Conservation (phyloP, 1,140 invertebrate genomes). For the Nebria ingens region DNA sequence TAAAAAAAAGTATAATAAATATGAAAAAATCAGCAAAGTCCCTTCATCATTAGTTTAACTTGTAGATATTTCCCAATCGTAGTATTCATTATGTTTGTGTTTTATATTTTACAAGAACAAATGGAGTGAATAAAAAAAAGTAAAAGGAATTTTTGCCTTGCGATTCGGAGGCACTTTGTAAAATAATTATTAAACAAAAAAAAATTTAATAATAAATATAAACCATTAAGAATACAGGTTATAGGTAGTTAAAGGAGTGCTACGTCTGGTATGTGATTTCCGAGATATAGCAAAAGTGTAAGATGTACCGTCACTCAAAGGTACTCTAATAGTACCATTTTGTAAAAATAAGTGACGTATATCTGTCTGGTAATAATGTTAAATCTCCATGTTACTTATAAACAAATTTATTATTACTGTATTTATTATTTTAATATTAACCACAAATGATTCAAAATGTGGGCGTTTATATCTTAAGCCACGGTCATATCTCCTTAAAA, state of each 20-base stretch:
- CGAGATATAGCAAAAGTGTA: neutral
- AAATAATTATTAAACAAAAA: neutral
- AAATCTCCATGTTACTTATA: slow-evolving; percentile 36
- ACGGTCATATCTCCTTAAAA: neutral
- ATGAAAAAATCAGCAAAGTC: neutral
- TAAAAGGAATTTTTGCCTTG: neutral
- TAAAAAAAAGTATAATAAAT: neutral
- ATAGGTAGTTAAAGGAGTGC: neutral
- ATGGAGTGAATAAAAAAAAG: neutral
- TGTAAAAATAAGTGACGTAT: slow-evolving; percentile 36
- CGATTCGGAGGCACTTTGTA: neutral
- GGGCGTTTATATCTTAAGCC: neutral
- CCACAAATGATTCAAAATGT: slow-evolving; percentile 7
- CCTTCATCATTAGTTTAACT: neutral
- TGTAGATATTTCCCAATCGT: slow-evolving; percentile 1
- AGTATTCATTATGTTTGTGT: neutral
- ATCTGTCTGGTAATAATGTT: slow-evolving; percentile 35
- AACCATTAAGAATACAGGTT: neutral
- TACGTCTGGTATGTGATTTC: neutral
- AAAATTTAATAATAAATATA: neutral
- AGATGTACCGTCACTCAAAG: neutral
- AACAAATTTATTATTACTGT: slow-evolving; percentile 10
- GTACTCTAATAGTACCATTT: slow-evolving; percentile 37
- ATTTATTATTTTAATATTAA: slow-evolving; percentile 10
- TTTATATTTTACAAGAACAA: neutral